A percentile compares a stretch with the other conserved stretches of the same genome.
Evolutionary conservation across 2,113 vertebrate species (phyloP).

Genomic region (Tor tambroides): DNA sequence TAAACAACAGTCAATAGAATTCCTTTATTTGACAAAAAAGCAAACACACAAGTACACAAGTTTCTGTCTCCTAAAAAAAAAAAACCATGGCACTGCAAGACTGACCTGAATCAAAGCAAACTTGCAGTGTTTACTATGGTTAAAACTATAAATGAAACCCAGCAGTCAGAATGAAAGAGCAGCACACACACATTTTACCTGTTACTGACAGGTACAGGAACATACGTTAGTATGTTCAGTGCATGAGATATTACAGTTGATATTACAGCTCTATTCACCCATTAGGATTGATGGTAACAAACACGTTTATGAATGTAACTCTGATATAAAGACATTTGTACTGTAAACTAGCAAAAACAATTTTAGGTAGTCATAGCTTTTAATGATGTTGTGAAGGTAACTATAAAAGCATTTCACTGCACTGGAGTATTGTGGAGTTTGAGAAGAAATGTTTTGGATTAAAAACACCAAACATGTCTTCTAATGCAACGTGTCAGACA

Average conservation of each 20-base stretch:
- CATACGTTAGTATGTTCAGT: neutral
- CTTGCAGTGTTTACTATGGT: neutral
- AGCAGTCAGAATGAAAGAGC: neutral
- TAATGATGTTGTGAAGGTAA: neutral
- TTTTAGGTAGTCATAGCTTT: neutral
- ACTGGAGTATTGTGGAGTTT: neutral
- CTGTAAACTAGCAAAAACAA: neutral
- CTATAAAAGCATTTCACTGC: neutral
- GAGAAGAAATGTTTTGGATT: neutral
- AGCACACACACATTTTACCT: neutral
- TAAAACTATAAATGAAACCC: neutral
- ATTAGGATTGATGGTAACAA: neutral
- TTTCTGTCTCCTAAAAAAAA: neutral
- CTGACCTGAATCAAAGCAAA: neutral
- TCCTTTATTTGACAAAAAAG: conserved; percentile 19
- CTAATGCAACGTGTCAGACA: neutral
- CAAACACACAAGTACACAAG: neutral
- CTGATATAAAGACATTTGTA: neutral
- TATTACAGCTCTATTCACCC: neutral
- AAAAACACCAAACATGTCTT: neutral
- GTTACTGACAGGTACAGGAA: neutral
- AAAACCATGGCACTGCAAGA: neutral
- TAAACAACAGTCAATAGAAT: conserved; percentile 33
- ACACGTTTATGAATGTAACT: neutral
- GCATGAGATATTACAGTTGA: neutral